These are phyloP conservation scores for Drosophila prolongata DNA, from an alignment of 2,888 invertebrate species.

Conservation along the genomic window DNA sequence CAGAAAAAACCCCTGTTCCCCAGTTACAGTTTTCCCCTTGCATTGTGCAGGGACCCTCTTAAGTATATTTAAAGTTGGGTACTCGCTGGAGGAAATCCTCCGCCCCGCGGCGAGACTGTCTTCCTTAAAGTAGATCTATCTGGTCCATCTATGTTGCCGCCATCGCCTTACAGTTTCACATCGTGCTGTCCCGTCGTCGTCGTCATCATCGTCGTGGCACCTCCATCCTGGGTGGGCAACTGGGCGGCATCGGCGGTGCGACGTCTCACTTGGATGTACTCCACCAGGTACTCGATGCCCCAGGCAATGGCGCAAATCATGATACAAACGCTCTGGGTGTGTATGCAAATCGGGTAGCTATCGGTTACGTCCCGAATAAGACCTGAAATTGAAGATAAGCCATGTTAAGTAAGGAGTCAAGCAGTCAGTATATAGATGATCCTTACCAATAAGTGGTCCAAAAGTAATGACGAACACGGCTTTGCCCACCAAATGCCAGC, in stretches of 20 bases:
- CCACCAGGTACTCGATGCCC: slow-evolving; percentile 86
- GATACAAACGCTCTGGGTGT: slow-evolving; percentile 89
- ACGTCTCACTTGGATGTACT: slow-evolving; percentile 69
- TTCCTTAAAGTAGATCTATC: slow-evolving; percentile 38
- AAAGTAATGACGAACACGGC: slow-evolving; percentile 89
- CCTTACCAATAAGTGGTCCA: slow-evolving; percentile 89
- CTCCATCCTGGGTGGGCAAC: slow-evolving; percentile 51
- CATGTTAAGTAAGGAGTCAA: background rate
- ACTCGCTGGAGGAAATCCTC: slow-evolving; percentile 2
- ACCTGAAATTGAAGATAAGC: slow-evolving; percentile 85
- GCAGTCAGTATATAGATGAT: background rate
- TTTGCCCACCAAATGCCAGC: slow-evolving; percentile 91
- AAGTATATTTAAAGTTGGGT: slow-evolving; percentile 9
- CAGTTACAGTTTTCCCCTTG: background rate
- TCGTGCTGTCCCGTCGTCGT: slow-evolving; percentile 37
- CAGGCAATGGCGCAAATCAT: slow-evolving; percentile 89
- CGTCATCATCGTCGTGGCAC: slow-evolving; percentile 6
- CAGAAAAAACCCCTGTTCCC: too few species aligned
- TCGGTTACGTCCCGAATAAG: slow-evolving; percentile 88
- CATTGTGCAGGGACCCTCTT: slow-evolving; percentile 6
- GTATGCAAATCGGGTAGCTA: slow-evolving; percentile 89
- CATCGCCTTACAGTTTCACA: slow-evolving; percentile 57
- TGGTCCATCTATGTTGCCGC: slow-evolving; percentile 32
- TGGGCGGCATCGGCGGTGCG: slow-evolving; percentile 69
- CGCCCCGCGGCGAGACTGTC: slow-evolving; percentile 14